These are phyloP conservation scores for Thyatira batis DNA, from an alignment of 2,888 invertebrate genomes.

Conservation along the genomic window DNA sequence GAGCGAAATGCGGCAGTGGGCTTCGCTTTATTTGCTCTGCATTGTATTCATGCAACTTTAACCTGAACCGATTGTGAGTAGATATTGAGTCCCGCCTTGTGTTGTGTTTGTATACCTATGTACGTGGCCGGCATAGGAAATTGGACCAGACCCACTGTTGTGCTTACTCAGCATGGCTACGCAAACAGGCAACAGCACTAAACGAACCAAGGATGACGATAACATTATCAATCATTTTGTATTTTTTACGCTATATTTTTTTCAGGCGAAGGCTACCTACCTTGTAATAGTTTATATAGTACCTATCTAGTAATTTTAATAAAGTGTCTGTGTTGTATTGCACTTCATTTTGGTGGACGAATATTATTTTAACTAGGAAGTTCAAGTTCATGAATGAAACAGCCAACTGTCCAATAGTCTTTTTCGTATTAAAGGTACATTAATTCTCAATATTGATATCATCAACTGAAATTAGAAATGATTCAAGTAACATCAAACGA, in stretches of 20 bases:
- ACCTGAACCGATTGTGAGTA: slow-evolving; percentile 63
- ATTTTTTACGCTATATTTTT: neutral
- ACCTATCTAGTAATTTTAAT: neutral
- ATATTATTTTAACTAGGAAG: no score
- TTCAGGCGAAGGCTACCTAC: neutral
- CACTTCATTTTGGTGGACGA: no score
- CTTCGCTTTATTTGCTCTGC: slow-evolving; percentile 64
- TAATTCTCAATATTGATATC: neutral
- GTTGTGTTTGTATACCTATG: slow-evolving; percentile 41
- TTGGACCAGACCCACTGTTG: slow-evolving; percentile 55
- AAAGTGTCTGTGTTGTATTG: no score
- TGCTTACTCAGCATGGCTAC: slow-evolving; percentile 70
- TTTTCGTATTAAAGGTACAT: neutral
- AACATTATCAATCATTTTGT: slow-evolving; percentile 11
- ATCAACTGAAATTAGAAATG: neutral
- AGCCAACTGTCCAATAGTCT: neutral
- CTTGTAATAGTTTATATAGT: neutral
- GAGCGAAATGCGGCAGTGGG: slow-evolving; percentile 49
- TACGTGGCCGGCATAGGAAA: slow-evolving; percentile 57
- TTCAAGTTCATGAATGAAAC: no score
- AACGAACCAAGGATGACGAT: slow-evolving; percentile 24
- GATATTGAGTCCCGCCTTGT: slow-evolving; percentile 59
- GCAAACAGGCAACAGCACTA: slow-evolving; percentile 44
- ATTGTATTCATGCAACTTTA: slow-evolving; percentile 75
- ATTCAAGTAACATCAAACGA: neutral